Percentiles rank a stretch among this genome's conserved stretches.
phyloP scores from a whole-genome alignment of 53 echinoderm and acorn worm species.

The Apostichopus leukothele region DNA sequence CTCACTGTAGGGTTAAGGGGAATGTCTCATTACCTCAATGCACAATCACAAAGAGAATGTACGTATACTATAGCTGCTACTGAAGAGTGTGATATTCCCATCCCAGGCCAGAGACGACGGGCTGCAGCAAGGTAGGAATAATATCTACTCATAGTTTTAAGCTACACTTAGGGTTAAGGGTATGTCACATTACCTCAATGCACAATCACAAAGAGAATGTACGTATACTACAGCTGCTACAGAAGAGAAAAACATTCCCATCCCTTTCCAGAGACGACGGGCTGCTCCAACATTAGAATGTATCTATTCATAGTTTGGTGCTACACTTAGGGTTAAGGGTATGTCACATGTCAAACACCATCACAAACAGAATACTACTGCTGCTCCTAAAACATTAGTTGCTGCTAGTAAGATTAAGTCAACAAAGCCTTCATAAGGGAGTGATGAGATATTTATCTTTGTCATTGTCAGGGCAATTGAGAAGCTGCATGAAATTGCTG shows the following conservation, averaged over 20 bases:
- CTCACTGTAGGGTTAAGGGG: too few species aligned
- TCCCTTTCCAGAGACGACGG: background rate
- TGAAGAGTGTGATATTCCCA: background rate
- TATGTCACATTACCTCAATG: background rate
- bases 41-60: background rate
- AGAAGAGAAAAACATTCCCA: background rate
- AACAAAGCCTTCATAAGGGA: too few species aligned
- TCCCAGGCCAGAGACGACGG: background rate
- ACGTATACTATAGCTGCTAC: background rate
- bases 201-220: background rate
- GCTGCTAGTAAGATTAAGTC: too few species aligned
- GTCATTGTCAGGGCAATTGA: background rate
- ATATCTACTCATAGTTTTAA: too few species aligned
- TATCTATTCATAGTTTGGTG: too few species aligned
- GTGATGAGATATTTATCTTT: too few species aligned
- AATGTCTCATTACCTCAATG: background rate
- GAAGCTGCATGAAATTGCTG: conserved; percentile 24
- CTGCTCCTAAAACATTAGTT: background rate
- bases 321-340: too few species aligned
- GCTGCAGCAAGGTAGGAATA: background rate
- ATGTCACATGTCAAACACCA: background rate
- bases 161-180: too few species aligned
- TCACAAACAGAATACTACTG: background rate
- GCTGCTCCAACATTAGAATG: background rate
- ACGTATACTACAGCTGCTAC: background rate